Evolutionary conservation across 1,140 invertebrate genomes (phyloP).

Genomic region (Drosophila littoralis): DNA sequence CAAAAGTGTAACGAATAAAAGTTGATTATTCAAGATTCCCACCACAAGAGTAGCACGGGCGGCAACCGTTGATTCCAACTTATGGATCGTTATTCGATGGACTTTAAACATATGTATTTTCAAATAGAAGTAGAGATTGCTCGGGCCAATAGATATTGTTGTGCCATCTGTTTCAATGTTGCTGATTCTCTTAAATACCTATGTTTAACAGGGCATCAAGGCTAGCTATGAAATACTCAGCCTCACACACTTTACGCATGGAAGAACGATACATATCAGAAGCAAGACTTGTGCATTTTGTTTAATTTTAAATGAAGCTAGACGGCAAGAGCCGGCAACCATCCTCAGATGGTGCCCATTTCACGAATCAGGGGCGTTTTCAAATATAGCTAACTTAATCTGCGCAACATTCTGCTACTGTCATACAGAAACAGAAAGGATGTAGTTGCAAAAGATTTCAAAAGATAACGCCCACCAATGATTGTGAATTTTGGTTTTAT

Average conservation of each 20-base stretch:
- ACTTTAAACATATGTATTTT: no score
- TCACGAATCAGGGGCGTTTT: conserved; percentile 33
- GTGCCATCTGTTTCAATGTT: no score
- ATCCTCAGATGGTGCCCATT: neutral
- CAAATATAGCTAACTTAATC: conserved; percentile 32
- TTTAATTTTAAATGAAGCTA: conserved; percentile 76
- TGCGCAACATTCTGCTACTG: conserved; percentile 38
- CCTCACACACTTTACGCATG: conserved; percentile 60
- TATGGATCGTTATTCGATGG: no score
- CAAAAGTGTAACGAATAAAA: no score
- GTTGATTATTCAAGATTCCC: no score
- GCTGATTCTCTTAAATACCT: no score
- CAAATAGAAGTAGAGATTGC: no score
- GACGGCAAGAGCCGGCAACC: conserved; percentile 29
- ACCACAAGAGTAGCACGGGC: no score
- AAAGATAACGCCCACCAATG: conserved; percentile 20
- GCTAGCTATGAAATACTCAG: neutral
- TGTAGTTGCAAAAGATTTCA: conserved; percentile 36
- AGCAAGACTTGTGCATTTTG: conserved; percentile 37
- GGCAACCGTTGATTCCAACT: no score
- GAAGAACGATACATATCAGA: conserved; percentile 45
- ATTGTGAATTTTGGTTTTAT: conserved; percentile 62
- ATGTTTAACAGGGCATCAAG: conserved; percentile 10
- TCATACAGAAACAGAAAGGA: conserved; percentile 32
- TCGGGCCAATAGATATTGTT: conserved; percentile 50